A percentile compares a stretch with the other conserved stretches of the same genome.
Conservation (phyloP, 2,113 vertebrate genomes). For the Rhodinocichla rosea region DNA sequence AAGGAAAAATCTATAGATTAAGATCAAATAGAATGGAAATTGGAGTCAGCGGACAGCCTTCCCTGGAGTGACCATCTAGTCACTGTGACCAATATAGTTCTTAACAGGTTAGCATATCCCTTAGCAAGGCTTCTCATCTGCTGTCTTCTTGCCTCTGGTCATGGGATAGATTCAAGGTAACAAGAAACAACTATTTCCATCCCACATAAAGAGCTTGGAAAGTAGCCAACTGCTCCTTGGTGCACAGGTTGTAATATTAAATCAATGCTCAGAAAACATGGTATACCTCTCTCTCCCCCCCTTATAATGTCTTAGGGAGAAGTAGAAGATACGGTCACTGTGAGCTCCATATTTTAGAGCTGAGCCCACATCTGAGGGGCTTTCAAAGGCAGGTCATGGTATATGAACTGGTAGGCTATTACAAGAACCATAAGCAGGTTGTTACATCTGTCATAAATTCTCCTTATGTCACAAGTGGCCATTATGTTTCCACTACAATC, state of each 20-base stretch:
- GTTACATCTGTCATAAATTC: conserved; percentile 30
- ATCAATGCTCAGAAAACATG: not conserved
- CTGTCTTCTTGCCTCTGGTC: not conserved
- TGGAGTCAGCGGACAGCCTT: not conserved
- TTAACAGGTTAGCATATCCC: not conserved
- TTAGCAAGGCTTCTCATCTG: not conserved
- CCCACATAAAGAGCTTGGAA: not conserved
- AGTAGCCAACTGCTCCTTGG: not conserved
- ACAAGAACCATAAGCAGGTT: conserved; percentile 19
- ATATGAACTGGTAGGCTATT: not conserved
- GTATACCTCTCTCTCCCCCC: not conserved
- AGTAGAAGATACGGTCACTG: not conserved
- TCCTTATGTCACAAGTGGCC: conserved; percentile 24
- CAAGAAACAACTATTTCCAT: not conserved
- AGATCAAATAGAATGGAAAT: not conserved
- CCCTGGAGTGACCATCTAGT: not conserved
- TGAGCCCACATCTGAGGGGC: not conserved
- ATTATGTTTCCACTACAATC: conserved; percentile 26
- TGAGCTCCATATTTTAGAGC: not conserved
- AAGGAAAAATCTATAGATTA: not conserved
- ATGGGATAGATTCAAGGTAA: not conserved
- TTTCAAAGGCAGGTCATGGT: conserved; percentile 17
- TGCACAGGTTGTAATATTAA: not conserved
- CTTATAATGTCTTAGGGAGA: not conserved
- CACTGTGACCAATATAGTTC: not conserved